Percentiles rank a stretch among this genome's conserved stretches.
Evolutionary conservation across 2,888 invertebrate species (phyloP).

Genomic region (Scotopteryx bipunctaria): DNA sequence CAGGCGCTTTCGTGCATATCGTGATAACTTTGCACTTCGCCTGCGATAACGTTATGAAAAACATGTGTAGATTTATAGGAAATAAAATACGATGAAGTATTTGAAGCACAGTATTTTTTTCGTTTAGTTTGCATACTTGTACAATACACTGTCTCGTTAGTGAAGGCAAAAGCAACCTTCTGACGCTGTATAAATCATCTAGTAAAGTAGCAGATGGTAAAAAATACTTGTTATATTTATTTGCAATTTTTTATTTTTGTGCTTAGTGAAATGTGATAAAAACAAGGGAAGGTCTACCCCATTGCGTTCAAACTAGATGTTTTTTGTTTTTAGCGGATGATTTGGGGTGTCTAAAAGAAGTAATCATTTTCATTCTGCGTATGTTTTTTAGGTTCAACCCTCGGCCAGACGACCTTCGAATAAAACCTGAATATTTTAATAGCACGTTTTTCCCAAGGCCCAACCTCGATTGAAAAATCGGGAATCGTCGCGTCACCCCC

Average conservation of each 20-base stretch:
- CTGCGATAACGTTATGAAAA: constrained; percentile 19
- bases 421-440: constrained; percentile 65
- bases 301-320: no score
- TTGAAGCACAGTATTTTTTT: neutral
- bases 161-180: no score
- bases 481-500: constrained; percentile 48
- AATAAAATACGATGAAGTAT: constrained; percentile 1
- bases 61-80: constrained; percentile 10
- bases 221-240: no score
- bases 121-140: neutral
- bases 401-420: constrained; percentile 40
- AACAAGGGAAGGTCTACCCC: no score
- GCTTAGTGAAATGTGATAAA: no score
- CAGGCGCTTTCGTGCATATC: constrained; percentile 14
- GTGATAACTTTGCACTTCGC: constrained; percentile 16
- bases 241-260: no score
- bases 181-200: no score
- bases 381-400: constrained; percentile 25
- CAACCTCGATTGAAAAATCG: constrained; percentile 59
- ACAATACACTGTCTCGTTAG: no score
- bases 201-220: no score
- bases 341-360: no score
- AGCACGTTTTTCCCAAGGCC: constrained; percentile 48
- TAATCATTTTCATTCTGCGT: constrained; percentile 16
- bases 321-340: no score